phyloP scores from a whole-genome alignment of 2,797 vertebrate species.

The Tangara arthus region DNA sequence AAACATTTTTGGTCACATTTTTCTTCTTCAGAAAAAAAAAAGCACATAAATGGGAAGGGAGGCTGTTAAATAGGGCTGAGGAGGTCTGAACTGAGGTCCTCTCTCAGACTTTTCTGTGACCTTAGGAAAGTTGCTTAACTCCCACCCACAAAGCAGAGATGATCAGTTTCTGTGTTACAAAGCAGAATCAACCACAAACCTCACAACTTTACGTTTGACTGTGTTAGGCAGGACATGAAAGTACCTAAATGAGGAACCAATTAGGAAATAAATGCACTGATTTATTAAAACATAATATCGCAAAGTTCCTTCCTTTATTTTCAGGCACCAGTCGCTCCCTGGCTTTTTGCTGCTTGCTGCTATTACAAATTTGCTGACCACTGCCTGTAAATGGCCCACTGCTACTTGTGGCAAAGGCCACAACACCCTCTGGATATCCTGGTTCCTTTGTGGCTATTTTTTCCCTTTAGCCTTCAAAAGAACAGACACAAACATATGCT shows the following conservation, averaged over 20 bases:
- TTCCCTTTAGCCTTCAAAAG: not conserved
- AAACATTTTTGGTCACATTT: not conserved
- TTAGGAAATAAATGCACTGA: not conserved
- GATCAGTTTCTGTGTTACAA: not conserved
- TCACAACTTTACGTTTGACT: rapidly evolving
- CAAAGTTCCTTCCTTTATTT: not conserved
- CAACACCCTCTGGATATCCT: not conserved
- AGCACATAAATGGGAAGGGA: not conserved
- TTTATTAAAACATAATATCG: not conserved
- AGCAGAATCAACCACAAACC: not conserved
- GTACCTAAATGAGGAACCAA: not conserved
- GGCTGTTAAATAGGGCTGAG: not conserved
- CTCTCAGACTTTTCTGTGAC: not conserved
- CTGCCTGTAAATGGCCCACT: not conserved
- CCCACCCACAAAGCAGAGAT: not conserved
- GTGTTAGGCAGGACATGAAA: not conserved
- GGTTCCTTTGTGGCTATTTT: not conserved
- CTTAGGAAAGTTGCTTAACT: not conserved
- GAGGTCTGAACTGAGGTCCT: not conserved
- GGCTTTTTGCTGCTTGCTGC: not conserved
- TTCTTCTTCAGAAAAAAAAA: not conserved
- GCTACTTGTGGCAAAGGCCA: not conserved
- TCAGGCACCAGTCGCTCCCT: not conserved
- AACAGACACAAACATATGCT: not conserved
- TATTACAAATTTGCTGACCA: not conserved